Evolutionary conservation across 2,113 vertebrate species (phyloP).

Genomic region (Poeciliopsis occidentalis): DNA sequence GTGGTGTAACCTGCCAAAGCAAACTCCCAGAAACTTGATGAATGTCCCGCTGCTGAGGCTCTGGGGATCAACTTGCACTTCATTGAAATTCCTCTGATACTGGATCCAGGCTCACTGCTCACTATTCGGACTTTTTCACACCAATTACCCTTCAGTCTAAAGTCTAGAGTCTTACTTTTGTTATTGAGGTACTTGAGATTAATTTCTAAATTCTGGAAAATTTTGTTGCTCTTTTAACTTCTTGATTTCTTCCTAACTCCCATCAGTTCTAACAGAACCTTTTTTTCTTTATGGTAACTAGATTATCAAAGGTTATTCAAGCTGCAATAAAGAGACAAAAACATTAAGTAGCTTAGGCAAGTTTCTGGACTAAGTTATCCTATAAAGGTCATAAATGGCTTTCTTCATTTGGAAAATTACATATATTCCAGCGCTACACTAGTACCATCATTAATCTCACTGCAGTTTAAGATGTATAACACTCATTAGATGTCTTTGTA

Average conservation of each 20-base stretch:
- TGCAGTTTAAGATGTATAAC: neutral
- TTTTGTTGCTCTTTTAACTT: neutral
- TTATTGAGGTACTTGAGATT: neutral
- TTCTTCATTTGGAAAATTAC: neutral
- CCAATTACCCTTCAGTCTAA: conserved; percentile 15
- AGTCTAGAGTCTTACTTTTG: neutral
- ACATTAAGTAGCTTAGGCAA: neutral
- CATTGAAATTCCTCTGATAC: conserved; percentile 67
- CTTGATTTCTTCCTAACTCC: neutral
- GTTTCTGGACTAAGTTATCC: conserved; percentile 1
- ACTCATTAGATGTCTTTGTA: neutral
- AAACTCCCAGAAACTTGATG: conserved; percentile 65
- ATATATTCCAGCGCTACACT: neutral
- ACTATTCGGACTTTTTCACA: conserved; percentile 3
- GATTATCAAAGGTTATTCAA: conserved; percentile 15
- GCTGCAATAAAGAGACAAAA: neutral
- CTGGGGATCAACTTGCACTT: conserved; percentile 53
- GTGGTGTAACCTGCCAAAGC: conserved; percentile 52
- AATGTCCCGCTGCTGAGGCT: conserved; percentile 45
- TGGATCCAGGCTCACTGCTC: conserved; percentile 31
- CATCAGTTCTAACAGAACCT: neutral
- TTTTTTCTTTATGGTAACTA: conserved; percentile 1
- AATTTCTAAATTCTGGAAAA: neutral
- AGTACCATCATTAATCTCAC: neutral
- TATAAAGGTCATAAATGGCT: conserved; percentile 13